Evolutionary conservation across 2,797 vertebrate genomes (phyloP), one percentile per base, ranked within the genome.

Genomic region (Vireo griseus): DNA sequence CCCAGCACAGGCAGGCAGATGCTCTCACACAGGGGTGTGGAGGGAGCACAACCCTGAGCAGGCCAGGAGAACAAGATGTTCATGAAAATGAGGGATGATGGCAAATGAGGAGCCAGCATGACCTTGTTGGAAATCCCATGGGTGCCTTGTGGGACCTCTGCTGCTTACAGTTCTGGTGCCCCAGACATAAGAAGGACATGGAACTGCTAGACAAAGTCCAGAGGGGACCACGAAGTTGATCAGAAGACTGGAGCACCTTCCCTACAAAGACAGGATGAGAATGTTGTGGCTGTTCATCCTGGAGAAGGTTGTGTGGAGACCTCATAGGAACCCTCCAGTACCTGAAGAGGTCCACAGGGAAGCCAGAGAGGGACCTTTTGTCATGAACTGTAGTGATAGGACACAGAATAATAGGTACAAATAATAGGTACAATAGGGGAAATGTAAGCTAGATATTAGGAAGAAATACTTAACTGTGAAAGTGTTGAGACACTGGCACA

Each of bases 11-110:
- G 10, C 10, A 44, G 10, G 18, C 16, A 65, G 19, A 45, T 37
- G 22, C 4, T 67, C 8, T 45, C 15, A 28, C 50, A n/a, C 9
- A 35, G 8, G 9, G 15, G 4, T 35, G 9, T 1, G 1, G 21
- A 19, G 7, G 28, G 33, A 73, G 3, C 16, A 45, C 18, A 12
- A 12, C 5, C 13, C 22, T 22, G 48, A 67, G 13, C 26, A 51
- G 22, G 22, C 16, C n/a, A 48, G 57, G 39, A 55, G 35, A 80
- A 57, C 21, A 67, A 50, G 28, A 6, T 22, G 7, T 3, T 54
- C 39, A 42, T 0, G 16, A 20, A 35, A 50, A 35, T 31, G 10
- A 57, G 28, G 16, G 25, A 26, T 31, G 16, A 74, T 48, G 33
- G n/a, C 7, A 71, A 39, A 5, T 16, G 16, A 68, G 17, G 6